Conservation (phyloP, 2,888 invertebrate species). For the Cremastinae sp. region DNA sequence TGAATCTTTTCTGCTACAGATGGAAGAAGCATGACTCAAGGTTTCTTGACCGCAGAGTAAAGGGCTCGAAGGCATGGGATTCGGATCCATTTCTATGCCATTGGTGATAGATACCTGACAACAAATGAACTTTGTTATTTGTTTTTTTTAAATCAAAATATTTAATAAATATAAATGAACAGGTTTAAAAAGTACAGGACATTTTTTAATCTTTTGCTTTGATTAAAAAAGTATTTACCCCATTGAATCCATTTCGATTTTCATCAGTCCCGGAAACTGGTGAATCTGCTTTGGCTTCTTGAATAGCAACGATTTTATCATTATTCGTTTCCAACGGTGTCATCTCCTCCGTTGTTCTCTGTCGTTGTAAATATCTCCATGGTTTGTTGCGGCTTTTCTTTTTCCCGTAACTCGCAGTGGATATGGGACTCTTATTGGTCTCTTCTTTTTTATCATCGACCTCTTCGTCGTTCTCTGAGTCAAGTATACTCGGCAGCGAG, state of each 20-base stretch:
- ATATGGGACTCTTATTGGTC: constrained; percentile 85
- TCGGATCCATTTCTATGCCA: constrained; percentile 77
- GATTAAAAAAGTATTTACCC: constrained; percentile 65
- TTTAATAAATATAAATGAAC: no score
- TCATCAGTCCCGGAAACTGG: constrained; percentile 50
- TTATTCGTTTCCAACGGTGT: constrained; percentile 72
- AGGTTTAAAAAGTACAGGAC: no score
- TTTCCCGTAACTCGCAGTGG: constrained; percentile 80
- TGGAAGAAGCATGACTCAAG: constrained; percentile 87
- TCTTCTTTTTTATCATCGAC: constrained; percentile 80
- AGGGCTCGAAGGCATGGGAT: constrained; percentile 78
- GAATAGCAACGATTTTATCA: constrained; percentile 58
- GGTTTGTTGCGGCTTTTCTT: constrained; percentile 72
- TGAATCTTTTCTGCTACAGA: constrained; percentile 93
- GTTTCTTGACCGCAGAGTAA: constrained; percentile 82
- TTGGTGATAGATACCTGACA: constrained; percentile 70
- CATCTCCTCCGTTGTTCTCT: constrained; percentile 78
- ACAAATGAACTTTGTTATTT: constrained; percentile 28
- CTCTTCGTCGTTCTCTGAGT: constrained; percentile 87
- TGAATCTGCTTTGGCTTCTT: constrained; percentile 29
- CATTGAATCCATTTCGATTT: constrained; percentile 68
- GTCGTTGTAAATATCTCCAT: constrained; percentile 77
- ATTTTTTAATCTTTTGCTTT: no score
- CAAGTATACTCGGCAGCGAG: constrained; percentile 91
- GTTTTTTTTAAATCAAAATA: background rate